Conservation (phyloP, 2,888 invertebrate species). For the Psylliodes chrysocephalus region DNA sequence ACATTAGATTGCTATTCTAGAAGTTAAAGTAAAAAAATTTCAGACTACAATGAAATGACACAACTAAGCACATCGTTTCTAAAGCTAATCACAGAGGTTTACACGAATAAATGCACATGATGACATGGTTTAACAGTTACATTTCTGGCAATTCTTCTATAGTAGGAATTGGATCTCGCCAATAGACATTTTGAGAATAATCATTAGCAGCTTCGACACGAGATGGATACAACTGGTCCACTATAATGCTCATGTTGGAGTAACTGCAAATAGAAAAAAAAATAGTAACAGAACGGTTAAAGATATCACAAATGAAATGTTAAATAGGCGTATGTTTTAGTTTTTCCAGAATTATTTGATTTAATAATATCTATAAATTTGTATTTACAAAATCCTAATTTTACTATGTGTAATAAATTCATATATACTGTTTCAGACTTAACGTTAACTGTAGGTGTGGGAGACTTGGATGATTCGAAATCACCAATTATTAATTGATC, state of each 20-base stretch:
- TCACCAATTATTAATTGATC: too few relatives aligned
- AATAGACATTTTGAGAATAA: conserved; percentile 90
- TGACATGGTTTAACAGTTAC: conserved; percentile 17
- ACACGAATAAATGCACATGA: conserved; percentile 31
- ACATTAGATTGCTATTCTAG: neutral
- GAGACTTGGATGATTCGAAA: too few relatives aligned
- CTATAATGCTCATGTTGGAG: conserved; percentile 91
- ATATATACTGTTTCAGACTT: too few relatives aligned
- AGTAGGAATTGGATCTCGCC: conserved; percentile 86
- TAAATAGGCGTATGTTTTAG: too few relatives aligned
- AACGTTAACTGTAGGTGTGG: too few relatives aligned
- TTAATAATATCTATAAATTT: too few relatives aligned
- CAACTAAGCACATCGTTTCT: conserved; percentile 17
- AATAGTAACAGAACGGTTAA: too few relatives aligned
- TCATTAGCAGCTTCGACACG: conserved; percentile 74
- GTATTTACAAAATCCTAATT: too few relatives aligned
- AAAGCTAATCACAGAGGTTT: conserved; percentile 29
- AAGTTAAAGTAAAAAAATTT: neutral
- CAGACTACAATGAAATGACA: neutral
- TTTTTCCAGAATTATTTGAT: too few relatives aligned
- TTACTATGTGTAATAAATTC: too few relatives aligned
- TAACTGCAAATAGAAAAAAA: conserved; percentile 80
- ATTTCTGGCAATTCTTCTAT: conserved; percentile 57
- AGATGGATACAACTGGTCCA: conserved; percentile 96
- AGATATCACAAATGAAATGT: too few relatives aligned